phyloP scores from a whole-genome alignment of 2,113 vertebrate genomes.

The Phrynosoma blainvillii region DNA sequence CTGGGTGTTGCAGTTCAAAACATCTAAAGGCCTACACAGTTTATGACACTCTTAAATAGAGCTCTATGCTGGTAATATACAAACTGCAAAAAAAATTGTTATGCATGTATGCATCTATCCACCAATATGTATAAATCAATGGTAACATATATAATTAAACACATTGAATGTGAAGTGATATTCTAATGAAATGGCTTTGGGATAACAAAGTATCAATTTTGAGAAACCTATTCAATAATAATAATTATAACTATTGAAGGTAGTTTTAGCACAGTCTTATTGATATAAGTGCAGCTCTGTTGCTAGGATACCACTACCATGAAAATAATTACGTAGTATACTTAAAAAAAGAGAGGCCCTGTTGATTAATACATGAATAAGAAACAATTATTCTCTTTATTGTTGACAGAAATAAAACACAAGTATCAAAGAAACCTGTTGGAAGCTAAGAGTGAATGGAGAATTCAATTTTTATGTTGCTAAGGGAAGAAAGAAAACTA shows the following conservation, averaged over 20 bases:
- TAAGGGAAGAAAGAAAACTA: background rate
- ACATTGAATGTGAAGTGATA: background rate
- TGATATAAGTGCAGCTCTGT: background rate
- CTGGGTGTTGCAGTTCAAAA: no score
- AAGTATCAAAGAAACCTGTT: background rate
- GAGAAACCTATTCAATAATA: background rate
- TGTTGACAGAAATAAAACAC: background rate
- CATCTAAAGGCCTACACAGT: no score
- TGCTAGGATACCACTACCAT: constrained; percentile 25
- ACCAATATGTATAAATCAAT: no score
- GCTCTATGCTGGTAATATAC: no score
- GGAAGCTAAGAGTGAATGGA: background rate
- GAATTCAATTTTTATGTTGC: background rate
- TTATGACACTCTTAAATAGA: no score
- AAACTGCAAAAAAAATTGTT: no score
- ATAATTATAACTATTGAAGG: constrained; percentile 7
- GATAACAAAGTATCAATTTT: background rate
- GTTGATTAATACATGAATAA: background rate
- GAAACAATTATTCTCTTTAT: background rate
- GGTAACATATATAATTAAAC: background rate
- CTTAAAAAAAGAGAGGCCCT: background rate
- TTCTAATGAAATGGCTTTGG: background rate
- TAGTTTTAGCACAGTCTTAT: background rate
- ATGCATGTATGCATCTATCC: background rate
- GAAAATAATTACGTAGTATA: background rate